Percentiles rank a stretch among this genome's conserved stretches.
phyloP scores from a whole-genome alignment of 2,888 invertebrate species.

The Drosophila engyochracea region DNA sequence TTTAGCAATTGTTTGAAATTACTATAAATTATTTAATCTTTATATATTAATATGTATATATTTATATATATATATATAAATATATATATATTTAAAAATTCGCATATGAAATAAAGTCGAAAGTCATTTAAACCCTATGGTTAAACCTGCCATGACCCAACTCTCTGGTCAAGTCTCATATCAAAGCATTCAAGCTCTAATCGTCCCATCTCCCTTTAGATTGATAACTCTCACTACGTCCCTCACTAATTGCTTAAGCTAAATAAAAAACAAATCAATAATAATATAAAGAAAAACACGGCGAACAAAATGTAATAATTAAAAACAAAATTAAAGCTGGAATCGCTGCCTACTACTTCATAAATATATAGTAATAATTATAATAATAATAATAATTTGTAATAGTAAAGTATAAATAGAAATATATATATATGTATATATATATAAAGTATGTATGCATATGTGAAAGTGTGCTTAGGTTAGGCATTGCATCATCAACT shows the following conservation, averaged over 20 bases:
- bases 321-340: conserved; percentile 76
- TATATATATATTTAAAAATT: conserved; percentile 75
- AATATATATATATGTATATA: conserved; percentile 19
- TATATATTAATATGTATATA: conserved; percentile 65
- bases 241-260: conserved; percentile 49
- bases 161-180: conserved; percentile 17
- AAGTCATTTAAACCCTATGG: conserved; percentile 68
- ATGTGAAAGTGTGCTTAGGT: conserved; percentile 71
- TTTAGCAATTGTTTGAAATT: conserved; percentile 76
- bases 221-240: conserved; percentile 26
- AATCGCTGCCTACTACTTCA: conserved; percentile 70
- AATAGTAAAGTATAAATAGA: conserved; percentile 42
- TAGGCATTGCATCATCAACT: conserved; percentile 76
- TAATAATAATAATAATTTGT: conserved; percentile 27
- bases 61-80: conserved; percentile 57
- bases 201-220: conserved; percentile 14
- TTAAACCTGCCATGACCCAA: conserved; percentile 36
- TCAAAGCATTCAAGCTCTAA: conserved; percentile 42
- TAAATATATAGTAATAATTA: conserved; percentile 39
- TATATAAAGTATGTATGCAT: conserved; percentile 28
- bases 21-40: conserved; percentile 79
- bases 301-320: conserved; percentile 65
- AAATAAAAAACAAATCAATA: conserved; percentile 75
- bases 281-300: conserved; percentile 43
- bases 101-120: conserved; percentile 80